Evolutionary conservation across 2,797 vertebrate genomes (phyloP).

Genomic region (Hippoglossus hippoglossus): DNA sequence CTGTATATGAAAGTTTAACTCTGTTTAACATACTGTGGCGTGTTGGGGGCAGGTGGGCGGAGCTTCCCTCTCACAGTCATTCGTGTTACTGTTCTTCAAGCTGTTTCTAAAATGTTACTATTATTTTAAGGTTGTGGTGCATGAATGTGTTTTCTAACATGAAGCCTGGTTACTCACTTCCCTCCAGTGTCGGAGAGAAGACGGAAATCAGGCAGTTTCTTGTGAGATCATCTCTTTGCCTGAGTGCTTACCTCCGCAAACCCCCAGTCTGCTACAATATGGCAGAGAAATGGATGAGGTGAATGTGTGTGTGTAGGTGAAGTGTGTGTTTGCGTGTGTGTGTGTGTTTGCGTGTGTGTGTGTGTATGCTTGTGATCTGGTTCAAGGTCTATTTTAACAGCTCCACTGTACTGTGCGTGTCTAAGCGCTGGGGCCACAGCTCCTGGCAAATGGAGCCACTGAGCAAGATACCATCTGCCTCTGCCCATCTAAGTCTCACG

Average conservation of each 20-base stretch:
- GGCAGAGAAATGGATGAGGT: background rate
- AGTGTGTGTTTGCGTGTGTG: background rate
- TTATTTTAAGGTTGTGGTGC: background rate
- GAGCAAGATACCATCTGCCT: constrained; percentile 79
- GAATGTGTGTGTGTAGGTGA: background rate
- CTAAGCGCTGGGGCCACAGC: constrained; percentile 40
- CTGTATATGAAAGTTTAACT: constrained; percentile 22
- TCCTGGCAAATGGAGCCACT: constrained; percentile 59
- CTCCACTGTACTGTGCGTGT: constrained; percentile 29
- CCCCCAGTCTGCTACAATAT: background rate
- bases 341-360: constrained; percentile 15
- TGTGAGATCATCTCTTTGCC: too few relatives aligned
- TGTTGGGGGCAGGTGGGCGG: background rate
- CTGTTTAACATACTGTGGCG: constrained; percentile 5
- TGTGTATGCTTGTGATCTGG: constrained; percentile 43
- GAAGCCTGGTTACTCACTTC: background rate
- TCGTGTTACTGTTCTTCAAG: background rate
- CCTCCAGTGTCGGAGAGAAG: background rate
- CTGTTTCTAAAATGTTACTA: background rate
- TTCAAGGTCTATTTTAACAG: constrained; percentile 50
- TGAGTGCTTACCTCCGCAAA: background rate
- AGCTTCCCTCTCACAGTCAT: background rate
- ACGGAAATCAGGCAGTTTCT: background rate
- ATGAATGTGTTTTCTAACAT: background rate
- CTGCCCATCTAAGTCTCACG: constrained; percentile 67